Conservation (phyloP, 92 coral and sea anemone species). For the Porites rus region DNA sequence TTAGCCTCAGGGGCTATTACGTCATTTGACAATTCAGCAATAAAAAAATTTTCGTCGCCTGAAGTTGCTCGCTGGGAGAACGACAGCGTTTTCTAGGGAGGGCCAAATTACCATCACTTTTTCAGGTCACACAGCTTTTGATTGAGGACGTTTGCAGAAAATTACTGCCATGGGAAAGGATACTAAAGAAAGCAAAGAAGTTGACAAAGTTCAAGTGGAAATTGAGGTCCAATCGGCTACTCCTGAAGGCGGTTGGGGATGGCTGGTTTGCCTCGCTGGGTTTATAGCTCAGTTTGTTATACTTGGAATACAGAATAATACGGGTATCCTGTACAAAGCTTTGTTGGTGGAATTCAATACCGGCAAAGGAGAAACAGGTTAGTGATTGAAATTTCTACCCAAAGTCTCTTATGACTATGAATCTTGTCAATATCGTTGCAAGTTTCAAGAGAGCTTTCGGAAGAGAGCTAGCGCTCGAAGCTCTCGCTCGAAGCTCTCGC, state of each 20-base stretch:
- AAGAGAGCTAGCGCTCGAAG: neutral
- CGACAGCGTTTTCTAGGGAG: neutral
- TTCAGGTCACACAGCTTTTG: constrained; percentile 37
- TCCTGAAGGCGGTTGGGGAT: constrained; percentile 99
- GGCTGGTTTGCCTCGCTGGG: constrained; percentile 94
- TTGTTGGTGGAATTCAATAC: constrained; percentile 74
- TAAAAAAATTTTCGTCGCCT: constrained; percentile 26
- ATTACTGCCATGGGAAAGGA: constrained; percentile 54
- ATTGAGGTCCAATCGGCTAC: constrained; percentile 51
- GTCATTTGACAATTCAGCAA: constrained; percentile 23
- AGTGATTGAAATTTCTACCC: neutral
- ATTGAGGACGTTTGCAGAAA: neutral
- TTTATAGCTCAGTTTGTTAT: constrained; percentile 89
- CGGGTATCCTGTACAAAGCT: constrained; percentile 88
- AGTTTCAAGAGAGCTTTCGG: no score
- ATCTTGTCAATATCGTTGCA: no score
- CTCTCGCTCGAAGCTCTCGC: neutral
- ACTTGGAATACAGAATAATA: constrained; percentile 94
- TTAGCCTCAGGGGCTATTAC: constrained; percentile 31
- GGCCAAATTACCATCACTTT: constrained; percentile 18
- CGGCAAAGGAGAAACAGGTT: constrained; percentile 83
- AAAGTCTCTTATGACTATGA: no score
- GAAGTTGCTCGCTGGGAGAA: constrained; percentile 29
- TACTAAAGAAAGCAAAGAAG: constrained; percentile 37
- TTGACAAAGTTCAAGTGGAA: constrained; percentile 41